These are phyloP conservation scores for Glaucopsyche alexis DNA, from an alignment of 2,888 invertebrate species.

Conservation along the genomic window DNA sequence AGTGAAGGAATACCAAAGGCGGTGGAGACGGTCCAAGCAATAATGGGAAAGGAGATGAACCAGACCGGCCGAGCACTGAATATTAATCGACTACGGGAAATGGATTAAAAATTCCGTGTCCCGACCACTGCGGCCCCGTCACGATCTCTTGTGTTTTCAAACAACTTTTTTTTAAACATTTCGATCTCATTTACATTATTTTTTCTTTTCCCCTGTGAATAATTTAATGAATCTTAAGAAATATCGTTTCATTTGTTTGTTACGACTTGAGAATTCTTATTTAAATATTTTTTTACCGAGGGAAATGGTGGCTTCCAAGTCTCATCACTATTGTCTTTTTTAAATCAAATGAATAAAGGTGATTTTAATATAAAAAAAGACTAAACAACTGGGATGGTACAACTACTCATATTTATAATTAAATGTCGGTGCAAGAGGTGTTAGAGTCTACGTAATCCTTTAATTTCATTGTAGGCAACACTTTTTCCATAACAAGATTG, in stretches of 20 bases:
- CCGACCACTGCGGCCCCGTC: slow-evolving; percentile 60
- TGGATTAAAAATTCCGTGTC: slow-evolving; percentile 80
- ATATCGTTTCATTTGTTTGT: slow-evolving; percentile 55
- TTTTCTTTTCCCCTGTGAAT: slow-evolving; percentile 74
- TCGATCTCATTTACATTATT: slow-evolving; percentile 73
- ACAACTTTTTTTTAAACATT: slow-evolving; percentile 75
- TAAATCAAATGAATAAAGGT: neutral
- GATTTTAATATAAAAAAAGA: neutral
- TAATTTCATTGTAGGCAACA: slow-evolving; percentile 14
- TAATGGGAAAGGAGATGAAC: slow-evolving; percentile 78
- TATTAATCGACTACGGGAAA: slow-evolving; percentile 79
- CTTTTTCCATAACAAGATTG: slow-evolving; percentile 42
- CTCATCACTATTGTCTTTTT: neutral
- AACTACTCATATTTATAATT: neutral
- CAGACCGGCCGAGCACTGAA: slow-evolving; percentile 78
- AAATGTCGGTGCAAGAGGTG: neutral
- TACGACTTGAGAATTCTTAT: slow-evolving; percentile 26
- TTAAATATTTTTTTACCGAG: slow-evolving; percentile 23
- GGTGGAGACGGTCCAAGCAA: slow-evolving; percentile 64
- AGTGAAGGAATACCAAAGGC: slow-evolving; percentile 52
- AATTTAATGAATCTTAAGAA: slow-evolving; percentile 76
- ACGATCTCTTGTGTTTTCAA: slow-evolving; percentile 71
- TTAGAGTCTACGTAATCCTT: neutral
- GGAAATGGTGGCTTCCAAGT: neutral
- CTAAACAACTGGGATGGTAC: neutral